Conservation (phyloP, 1,140 invertebrate genomes). For the Drosophila equinoxialis region DNA sequence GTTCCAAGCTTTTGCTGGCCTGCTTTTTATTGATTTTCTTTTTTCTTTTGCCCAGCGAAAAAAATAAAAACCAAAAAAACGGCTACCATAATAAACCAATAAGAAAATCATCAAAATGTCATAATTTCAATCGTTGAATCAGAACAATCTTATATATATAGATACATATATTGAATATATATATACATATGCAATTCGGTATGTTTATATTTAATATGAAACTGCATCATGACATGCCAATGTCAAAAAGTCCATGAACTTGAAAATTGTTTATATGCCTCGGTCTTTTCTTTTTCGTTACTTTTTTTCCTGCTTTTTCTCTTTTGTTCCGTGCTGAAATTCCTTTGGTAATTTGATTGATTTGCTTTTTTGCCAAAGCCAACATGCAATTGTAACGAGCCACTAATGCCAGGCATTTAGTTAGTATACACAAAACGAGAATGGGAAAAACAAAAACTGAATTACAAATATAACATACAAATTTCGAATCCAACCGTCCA, state of each 20-base stretch:
- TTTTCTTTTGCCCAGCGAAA: constrained; percentile 12
- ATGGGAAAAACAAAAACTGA: constrained; percentile 27
- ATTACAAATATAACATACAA: constrained; percentile 35
- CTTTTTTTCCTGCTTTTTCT: constrained; percentile 4
- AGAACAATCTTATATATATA: constrained; percentile 11
- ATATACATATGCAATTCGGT: constrained; percentile 12
- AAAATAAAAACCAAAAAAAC: constrained; percentile 22
- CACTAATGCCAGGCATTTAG: constrained; percentile 75
- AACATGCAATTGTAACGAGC: constrained; percentile 78
- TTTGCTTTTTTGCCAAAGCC: constrained; percentile 53
- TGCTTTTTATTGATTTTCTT: constrained; percentile 31
- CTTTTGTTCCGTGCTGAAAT: constrained; percentile 47
- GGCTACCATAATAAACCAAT: constrained; percentile 70
- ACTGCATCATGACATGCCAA: constrained; percentile 80
- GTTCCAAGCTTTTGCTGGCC: constrained; percentile 25
- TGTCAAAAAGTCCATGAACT: constrained; percentile 64
- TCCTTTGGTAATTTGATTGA: constrained; percentile 75
- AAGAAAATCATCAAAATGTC: constrained; percentile 82
- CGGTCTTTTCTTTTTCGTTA: constrained; percentile 24
- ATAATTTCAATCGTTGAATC: constrained; percentile 75
- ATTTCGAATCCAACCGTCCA: constrained; percentile 8
- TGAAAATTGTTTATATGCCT: constrained; percentile 57
- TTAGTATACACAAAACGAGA: constrained; percentile 9
- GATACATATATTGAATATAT: constrained; percentile 11
- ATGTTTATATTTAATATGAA: constrained; percentile 60